phyloP scores from a whole-genome alignment of 2,113 vertebrate species.

The Gambusia holbrooki region DNA sequence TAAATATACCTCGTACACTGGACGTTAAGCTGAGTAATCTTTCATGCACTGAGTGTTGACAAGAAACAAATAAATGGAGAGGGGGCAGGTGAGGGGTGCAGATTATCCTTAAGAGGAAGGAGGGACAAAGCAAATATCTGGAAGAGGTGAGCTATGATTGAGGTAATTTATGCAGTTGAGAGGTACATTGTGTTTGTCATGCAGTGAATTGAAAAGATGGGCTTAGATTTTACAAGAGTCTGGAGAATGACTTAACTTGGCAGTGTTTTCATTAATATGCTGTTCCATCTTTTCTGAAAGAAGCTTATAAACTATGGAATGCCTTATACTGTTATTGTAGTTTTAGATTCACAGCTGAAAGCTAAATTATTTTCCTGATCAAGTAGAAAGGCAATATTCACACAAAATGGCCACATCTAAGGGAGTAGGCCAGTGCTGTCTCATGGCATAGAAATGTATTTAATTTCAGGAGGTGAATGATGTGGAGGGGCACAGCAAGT shows the following conservation, averaged over 20 bases:
- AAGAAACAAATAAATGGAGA: slow-evolving; percentile 32
- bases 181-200: slow-evolving; percentile 16
- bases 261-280: not conserved
- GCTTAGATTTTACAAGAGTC: not conserved
- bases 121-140: slow-evolving; percentile 29
- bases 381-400: not conserved
- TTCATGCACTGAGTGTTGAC: slow-evolving; percentile 54
- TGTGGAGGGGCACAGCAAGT: not conserved
- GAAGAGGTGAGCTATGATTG: slow-evolving; percentile 16
- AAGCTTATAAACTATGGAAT: not conserved
- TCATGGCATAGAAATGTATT: not conserved
- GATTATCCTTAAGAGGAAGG: slow-evolving; percentile 29
- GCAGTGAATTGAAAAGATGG: not conserved
- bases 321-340: not conserved
- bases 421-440: not conserved
- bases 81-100: slow-evolving; percentile 52
- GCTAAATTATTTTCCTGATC: not conserved
- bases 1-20: slow-evolving; percentile 62
- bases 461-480: not conserved
- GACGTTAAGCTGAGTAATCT: slow-evolving; percentile 47
- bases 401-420: not conserved
- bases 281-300: not conserved
- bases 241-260: not conserved
- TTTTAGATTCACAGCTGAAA: not conserved
- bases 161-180: slow-evolving; percentile 13